Evolutionary conservation across 2,113 vertebrate genomes (phyloP), one percentile per base, ranked within the genome.

Genomic region (Rana temporaria): DNA sequence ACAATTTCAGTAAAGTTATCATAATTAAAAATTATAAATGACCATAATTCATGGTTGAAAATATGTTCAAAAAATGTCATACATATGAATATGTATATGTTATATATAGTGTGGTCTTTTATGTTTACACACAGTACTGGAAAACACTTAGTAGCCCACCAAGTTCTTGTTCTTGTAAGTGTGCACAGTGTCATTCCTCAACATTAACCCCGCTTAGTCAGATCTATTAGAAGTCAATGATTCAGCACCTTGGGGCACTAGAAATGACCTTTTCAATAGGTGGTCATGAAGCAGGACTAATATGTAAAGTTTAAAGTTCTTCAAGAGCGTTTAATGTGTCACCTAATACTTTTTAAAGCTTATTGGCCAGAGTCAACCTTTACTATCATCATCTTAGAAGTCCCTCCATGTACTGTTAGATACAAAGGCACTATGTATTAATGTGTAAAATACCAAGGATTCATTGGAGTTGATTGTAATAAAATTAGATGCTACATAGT

Each of bases 351-450:
- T 79, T 69, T 59, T 67, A 66, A 24, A 57, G 52, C n/a, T 79
- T 68, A 20, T 38, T 56, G 66, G 52, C n/a, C 59, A 79, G 55
- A 14, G 6, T 67, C 57, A 57, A 57, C 30, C 38, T 42, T 62
- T 64, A 24, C 79, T 64, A 83, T 18, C 75, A 78, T 84, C 85
- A 84, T 81, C 78, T 78, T 84, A 90, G 90, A 87, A 88, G 86
- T 82, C 12, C 9, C 42, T 8, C 11, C 42, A 48, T 48, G 42
- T 48, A 14, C 6, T 48, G 38, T 3, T 4, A 42, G 5, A 42
- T 42, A 14, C 11, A 12, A 12, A 14, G 9, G 12, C 42, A 48
- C 42, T 48, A 14, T 48, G 9, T 48, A 48, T 6, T 8, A 48
- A 48, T 48, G 42, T 48, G 42, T 12, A 42, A 42, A 42, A 42